A percentile compares a stretch with the other conserved stretches of the same genome.
phyloP scores from a whole-genome alignment of 2,888 invertebrate species.

The Phorcus lineatus region DNA sequence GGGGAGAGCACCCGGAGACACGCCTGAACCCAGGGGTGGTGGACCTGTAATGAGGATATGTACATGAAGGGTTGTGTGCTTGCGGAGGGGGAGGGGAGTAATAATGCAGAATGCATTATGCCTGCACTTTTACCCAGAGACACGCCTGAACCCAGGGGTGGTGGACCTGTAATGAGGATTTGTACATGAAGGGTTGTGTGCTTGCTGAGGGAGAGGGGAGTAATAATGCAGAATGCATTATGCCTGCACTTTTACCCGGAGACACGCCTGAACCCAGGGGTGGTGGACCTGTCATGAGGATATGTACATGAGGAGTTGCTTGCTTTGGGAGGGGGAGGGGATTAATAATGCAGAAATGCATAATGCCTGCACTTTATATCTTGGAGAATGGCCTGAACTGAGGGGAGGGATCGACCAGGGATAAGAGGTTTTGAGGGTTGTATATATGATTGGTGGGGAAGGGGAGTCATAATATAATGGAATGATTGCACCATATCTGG shows the following conservation, averaged over 20 bases:
- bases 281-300: conserved; percentile 56
- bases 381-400: too few species aligned
- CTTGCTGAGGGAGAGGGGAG: neutral
- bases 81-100: neutral
- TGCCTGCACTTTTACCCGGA: too few species aligned
- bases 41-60: conserved; percentile 52
- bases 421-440: too few species aligned
- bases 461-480: too few species aligned
- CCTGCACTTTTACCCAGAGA: too few species aligned
- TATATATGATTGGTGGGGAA: too few species aligned
- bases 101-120: too few species aligned
- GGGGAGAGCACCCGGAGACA: conserved; percentile 48
- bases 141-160: conserved; percentile 56
- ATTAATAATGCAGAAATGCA: neutral
- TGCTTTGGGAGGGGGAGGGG: neutral
- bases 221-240: too few species aligned
- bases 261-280: conserved; percentile 53
- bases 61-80: neutral
- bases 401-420: too few species aligned
- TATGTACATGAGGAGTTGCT: neutral
- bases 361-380: too few species aligned
- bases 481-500: too few species aligned
- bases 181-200: neutral
- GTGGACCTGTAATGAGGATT: conserved; percentile 54
- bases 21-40: conserved; percentile 53